These are phyloP conservation scores for Corythaeola cristata DNA, from an alignment of 2,113 vertebrate species.

Conservation along the genomic window DNA sequence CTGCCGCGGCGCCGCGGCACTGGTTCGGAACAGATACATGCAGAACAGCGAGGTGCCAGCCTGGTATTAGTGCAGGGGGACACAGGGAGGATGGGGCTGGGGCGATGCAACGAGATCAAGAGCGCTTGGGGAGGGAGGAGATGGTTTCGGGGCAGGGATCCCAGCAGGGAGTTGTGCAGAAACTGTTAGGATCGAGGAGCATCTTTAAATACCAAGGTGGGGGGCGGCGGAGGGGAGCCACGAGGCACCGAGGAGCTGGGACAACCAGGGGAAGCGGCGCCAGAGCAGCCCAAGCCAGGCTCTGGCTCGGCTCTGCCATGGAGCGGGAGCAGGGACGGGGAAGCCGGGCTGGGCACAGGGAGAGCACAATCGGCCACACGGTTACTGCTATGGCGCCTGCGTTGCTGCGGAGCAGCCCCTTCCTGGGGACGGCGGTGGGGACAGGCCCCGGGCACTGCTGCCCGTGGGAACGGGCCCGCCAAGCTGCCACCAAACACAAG, in stretches of 20 bases:
- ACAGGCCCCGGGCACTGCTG: not conserved
- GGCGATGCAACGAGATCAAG: not conserved
- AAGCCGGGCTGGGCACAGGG: constrained; percentile 8
- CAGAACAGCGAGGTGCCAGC: constrained; percentile 63
- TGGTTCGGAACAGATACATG: constrained; percentile 54
- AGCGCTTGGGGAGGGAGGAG: not conserved
- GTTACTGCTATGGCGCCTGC: not conserved
- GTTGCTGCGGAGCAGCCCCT: not conserved
- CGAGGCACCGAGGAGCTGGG: constrained; percentile 23
- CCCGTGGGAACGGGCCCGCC: not conserved
- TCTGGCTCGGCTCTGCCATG: not conserved
- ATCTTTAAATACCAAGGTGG: constrained; percentile 47
- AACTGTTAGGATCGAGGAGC: not conserved
- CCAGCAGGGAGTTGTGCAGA: constrained; percentile 55
- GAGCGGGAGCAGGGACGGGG: not conserved
- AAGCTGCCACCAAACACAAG: not conserved
- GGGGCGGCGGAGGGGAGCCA: constrained; percentile 23
- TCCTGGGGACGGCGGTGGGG: not conserved
- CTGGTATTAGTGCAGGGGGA: constrained; percentile 40
- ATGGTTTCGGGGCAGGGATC: not conserved
- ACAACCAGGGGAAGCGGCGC: not conserved
- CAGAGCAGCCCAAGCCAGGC: not conserved
- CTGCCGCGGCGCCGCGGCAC: not conserved
- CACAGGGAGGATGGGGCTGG: rapidly evolving
- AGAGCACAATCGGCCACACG: not conserved